A percentile compares a stretch with the other conserved stretches of the same genome.
Evolutionary conservation across 1,140 invertebrate species (phyloP).

Genomic region (Nasonia longicornis): DNA sequence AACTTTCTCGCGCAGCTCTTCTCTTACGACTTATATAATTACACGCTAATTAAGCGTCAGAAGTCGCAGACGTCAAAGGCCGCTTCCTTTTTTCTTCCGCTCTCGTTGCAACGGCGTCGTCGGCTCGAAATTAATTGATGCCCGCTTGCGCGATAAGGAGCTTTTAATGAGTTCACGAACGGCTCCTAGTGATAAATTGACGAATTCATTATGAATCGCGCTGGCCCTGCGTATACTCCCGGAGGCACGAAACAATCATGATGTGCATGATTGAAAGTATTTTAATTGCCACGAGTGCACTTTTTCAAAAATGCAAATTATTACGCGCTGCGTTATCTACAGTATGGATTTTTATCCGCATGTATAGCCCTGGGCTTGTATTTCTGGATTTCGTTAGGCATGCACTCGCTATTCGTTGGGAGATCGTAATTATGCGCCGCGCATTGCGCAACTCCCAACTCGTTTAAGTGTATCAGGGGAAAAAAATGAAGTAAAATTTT

Average conservation of each 20-base stretch:
- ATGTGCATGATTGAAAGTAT: conserved; percentile 3
- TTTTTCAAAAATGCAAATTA: no score
- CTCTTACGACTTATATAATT: background rate
- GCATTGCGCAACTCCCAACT: no score
- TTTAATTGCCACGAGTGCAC: background rate
- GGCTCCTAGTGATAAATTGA: conserved; percentile 2
- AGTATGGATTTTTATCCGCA: no score
- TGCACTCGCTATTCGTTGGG: no score
- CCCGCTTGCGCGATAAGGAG: background rate
- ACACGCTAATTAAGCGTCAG: background rate
- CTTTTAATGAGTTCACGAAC: conserved; percentile 23
- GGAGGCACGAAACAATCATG: conserved; percentile 4
- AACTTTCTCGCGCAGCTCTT: background rate
- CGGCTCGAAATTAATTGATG: conserved; percentile 13
- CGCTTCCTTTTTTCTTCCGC: background rate
- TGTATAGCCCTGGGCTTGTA: no score
- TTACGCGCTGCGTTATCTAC: no score
- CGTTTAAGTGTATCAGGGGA: no score
- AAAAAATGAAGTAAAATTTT: background rate
- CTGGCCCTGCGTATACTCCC: background rate
- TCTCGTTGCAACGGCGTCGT: background rate
- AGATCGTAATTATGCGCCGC: no score
- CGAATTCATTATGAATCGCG: conserved; percentile 10
- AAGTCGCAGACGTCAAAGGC: background rate
- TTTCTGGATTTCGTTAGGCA: no score